Percentiles rank a stretch among this genome's conserved stretches.
phyloP scores from a whole-genome alignment of 2,113 vertebrate species.

The Barbus barbus region DNA sequence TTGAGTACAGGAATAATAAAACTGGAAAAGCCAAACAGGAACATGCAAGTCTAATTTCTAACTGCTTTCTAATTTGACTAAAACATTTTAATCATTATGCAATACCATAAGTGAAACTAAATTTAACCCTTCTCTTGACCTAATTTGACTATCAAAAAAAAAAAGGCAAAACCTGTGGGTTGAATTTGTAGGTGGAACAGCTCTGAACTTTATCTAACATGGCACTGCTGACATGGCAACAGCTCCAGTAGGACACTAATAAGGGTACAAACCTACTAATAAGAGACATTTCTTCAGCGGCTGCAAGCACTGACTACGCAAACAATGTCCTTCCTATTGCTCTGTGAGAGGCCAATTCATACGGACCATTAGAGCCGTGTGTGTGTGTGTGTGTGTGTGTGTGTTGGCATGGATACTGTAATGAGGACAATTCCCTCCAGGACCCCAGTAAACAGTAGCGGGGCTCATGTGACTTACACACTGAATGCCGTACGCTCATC shows the following conservation, averaged over 20 bases:
- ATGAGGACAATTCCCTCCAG: conserved; percentile 57
- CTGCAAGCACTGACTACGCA: conserved; percentile 52
- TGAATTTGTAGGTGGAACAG: not conserved
- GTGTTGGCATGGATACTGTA: conserved; percentile 30
- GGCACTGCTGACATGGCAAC: conserved; percentile 20
- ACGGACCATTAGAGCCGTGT: conserved; percentile 34
- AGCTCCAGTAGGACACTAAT: conserved; percentile 40
- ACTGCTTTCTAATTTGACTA: no score
- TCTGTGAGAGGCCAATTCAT: conserved; percentile 62
- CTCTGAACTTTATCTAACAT: not conserved
- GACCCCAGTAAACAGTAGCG: conserved; percentile 63
- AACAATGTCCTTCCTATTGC: conserved; percentile 56
- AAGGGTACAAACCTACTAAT: conserved; percentile 17
- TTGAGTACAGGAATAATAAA: no score
- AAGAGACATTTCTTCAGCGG: conserved; percentile 63
- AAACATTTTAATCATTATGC: no score
- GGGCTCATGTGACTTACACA: conserved; percentile 56
- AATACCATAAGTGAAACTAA: no score
- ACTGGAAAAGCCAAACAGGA: no score
- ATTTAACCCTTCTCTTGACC: no score
- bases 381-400: conserved; percentile 24
- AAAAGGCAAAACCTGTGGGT: not conserved
- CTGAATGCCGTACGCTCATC: conserved; percentile 53
- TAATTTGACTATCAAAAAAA: not conserved
- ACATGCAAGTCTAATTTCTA: no score